phyloP scores from a whole-genome alignment of 2,888 invertebrate genomes.

The Torymus texanus region DNA sequence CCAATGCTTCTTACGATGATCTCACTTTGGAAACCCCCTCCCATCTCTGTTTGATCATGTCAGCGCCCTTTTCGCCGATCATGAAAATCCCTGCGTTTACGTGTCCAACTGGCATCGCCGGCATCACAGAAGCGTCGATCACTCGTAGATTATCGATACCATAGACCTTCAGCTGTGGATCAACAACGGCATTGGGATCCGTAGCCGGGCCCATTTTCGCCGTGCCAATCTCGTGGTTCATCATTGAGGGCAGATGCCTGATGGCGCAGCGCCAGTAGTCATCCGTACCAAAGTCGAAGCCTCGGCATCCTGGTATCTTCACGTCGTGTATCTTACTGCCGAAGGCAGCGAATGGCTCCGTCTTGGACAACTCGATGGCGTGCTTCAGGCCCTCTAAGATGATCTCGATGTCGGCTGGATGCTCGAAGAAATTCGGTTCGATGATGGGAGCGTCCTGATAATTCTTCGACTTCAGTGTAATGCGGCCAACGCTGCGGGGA shows the following conservation, averaged over 20 bases:
- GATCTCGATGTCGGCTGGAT: slow-evolving; percentile 76
- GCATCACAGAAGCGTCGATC: slow-evolving; percentile 79
- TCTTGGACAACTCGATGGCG: slow-evolving; percentile 76
- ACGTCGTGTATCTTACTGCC: slow-evolving; percentile 72
- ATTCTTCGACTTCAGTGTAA: slow-evolving; percentile 82
- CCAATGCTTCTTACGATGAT: background rate
- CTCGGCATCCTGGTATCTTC: slow-evolving; percentile 78
- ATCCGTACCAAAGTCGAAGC: slow-evolving; percentile 76
- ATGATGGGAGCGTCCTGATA: slow-evolving; percentile 85
- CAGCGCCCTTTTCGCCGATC: slow-evolving; percentile 80
- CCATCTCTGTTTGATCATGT: slow-evolving; percentile 77
- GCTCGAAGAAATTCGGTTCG: slow-evolving; percentile 87
- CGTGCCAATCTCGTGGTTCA: slow-evolving; percentile 81
- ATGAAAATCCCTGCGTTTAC: slow-evolving; percentile 79
- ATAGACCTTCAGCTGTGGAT: slow-evolving; percentile 76
- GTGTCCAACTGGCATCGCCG: slow-evolving; percentile 78
- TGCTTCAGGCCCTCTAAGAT: slow-evolving; percentile 77
- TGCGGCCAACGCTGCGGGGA: slow-evolving; percentile 83
- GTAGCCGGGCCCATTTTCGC: slow-evolving; percentile 78
- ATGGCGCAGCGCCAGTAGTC: slow-evolving; percentile 82
- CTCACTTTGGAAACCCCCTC: slow-evolving; percentile 5
- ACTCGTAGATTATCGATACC: slow-evolving; percentile 77
- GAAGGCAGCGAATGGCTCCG: slow-evolving; percentile 76
- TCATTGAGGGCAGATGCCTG: slow-evolving; percentile 79
- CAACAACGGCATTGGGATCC: slow-evolving; percentile 78